Conservation (phyloP, 2,888 invertebrate genomes). For the Noctua janthe region DNA sequence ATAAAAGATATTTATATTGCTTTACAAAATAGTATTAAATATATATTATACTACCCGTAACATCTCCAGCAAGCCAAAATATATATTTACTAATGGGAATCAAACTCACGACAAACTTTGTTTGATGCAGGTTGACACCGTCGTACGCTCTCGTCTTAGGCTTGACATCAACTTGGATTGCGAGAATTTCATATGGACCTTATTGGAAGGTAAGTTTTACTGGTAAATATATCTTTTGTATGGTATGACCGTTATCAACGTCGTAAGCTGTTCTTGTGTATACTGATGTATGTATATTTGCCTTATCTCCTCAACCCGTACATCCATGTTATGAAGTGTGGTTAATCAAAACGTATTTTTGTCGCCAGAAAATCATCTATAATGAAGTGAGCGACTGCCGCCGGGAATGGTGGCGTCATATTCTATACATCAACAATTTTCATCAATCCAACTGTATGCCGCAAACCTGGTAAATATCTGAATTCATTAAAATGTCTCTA, state of each 20-base stretch:
- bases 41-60: too few species aligned
- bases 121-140: constrained; percentile 70
- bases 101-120: neutral
- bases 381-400: constrained; percentile 67
- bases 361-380: neutral
- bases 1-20: too few species aligned
- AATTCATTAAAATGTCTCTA: neutral
- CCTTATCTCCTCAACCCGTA: neutral
- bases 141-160: constrained; percentile 68
- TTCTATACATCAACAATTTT: constrained; percentile 76
- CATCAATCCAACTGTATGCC: constrained; percentile 56
- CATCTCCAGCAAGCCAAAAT: too few species aligned
- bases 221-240: neutral
- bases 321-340: neutral
- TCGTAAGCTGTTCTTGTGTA: neutral
- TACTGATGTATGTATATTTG: neutral
- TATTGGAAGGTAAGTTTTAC: constrained; percentile 73
- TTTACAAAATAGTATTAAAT: too few species aligned
- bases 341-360: neutral
- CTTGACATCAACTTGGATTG: constrained; percentile 73
- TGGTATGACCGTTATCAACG: neutral
- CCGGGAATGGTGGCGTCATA: constrained; percentile 72
- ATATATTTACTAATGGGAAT: neutral
- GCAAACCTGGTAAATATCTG: constrained; percentile 69
- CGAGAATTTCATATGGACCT: constrained; percentile 78